Conservation (phyloP, 2,797 vertebrate genomes). For the Mus caroli region DNA sequence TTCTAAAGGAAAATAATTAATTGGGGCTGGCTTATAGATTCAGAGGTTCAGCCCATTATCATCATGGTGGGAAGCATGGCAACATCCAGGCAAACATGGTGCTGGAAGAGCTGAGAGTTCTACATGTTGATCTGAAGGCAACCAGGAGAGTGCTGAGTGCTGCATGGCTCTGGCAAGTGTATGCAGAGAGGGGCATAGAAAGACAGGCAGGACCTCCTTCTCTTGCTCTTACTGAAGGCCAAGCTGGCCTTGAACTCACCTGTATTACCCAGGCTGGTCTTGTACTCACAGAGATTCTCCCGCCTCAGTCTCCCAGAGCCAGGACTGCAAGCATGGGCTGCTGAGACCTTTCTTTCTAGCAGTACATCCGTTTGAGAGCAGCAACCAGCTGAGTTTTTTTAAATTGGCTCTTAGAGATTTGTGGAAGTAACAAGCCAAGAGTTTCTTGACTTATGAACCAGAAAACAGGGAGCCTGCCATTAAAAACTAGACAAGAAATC, state of each 20-base stretch:
- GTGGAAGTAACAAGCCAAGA: neutral
- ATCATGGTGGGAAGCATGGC: neutral
- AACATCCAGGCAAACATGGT: neutral
- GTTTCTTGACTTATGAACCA: neutral
- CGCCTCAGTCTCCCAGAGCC: neutral
- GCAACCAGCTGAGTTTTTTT: conserved; percentile 6
- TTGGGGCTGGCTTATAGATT: too few species aligned
- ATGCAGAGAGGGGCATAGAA: too few species aligned
- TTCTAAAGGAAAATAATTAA: neutral
- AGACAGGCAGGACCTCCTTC: neutral
- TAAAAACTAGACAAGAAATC: conserved; percentile 47
- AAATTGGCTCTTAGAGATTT: conserved; percentile 24
- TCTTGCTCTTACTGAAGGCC: neutral
- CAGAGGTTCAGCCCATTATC: neutral
- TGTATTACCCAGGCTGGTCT: neutral
- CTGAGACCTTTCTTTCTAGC: neutral
- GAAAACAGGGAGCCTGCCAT: neutral
- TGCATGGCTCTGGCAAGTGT: too few species aligned
- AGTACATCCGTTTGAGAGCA: neutral
- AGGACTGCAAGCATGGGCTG: neutral
- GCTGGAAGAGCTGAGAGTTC: neutral
- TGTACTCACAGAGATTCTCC: neutral
- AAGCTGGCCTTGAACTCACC: neutral
- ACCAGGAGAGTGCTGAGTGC: neutral
- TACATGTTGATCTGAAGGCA: neutral